Evolutionary conservation across 2,113 vertebrate species (phyloP).

Genomic region (Eclectus roratus): DNA sequence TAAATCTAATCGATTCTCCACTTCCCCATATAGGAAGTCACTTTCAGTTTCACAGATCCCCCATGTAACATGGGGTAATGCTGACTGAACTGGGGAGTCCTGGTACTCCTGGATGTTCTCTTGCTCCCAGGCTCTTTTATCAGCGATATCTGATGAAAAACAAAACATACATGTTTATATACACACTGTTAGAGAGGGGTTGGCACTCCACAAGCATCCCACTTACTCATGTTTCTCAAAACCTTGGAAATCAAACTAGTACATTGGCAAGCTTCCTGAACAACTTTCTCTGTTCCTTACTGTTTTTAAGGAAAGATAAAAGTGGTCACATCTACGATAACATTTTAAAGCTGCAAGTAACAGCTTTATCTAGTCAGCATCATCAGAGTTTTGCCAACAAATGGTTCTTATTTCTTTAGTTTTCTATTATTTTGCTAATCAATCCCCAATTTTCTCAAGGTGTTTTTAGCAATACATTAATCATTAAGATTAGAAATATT

Average conservation of each 20-base stretch:
- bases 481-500: neutral
- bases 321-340: neutral
- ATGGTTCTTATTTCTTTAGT: neutral
- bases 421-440: neutral
- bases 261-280: neutral
- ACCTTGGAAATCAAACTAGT: neutral
- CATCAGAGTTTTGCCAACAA: neutral
- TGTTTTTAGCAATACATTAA: neutral
- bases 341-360: neutral
- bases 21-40: constrained; percentile 91
- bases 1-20: constrained; percentile 93
- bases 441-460: neutral
- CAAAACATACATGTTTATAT: neutral
- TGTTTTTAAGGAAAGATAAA: neutral
- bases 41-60: constrained; percentile 88
- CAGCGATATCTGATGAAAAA: constrained; percentile 77
- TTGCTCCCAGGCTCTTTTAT: constrained; percentile 78
- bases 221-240: neutral
- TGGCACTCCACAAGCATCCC: neutral
- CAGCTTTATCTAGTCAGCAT: neutral
- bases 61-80: constrained; percentile 76
- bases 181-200: neutral
- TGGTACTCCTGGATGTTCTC: constrained; percentile 75
- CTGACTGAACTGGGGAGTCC: constrained; percentile 79
- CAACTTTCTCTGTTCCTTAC: neutral